phyloP scores from a whole-genome alignment of 2,888 invertebrate genomes.

The Rhopalosiphum nymphaeae region DNA sequence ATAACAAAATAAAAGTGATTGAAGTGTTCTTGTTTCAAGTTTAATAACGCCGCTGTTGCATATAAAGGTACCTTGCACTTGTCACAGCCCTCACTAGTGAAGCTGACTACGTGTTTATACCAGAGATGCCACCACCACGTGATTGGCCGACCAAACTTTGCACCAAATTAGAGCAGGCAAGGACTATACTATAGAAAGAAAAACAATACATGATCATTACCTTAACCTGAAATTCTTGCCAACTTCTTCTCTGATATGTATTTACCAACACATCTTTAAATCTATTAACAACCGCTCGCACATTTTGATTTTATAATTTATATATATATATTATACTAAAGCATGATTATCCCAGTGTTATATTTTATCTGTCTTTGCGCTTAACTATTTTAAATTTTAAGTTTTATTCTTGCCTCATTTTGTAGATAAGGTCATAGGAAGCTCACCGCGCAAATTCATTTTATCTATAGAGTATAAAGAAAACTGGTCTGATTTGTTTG shows the following conservation, averaged over 20 bases:
- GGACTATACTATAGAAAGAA: slow-evolving; percentile 66
- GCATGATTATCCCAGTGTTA: slow-evolving; percentile 49
- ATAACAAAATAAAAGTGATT: slow-evolving; percentile 63
- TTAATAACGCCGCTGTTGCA: slow-evolving; percentile 64
- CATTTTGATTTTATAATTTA: slow-evolving; percentile 24
- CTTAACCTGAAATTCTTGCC: slow-evolving; percentile 4
- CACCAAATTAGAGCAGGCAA: slow-evolving; percentile 93
- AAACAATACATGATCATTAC: slow-evolving; percentile 5
- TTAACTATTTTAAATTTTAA: slow-evolving; percentile 32
- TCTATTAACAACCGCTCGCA: slow-evolving; percentile 58
- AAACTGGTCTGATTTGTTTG: background rate
- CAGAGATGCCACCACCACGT: slow-evolving; percentile 94
- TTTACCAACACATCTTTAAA: slow-evolving; percentile 33
- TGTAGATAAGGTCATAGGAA: slow-evolving; percentile 61
- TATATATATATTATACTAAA: slow-evolving; percentile 33
- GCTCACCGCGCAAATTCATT: slow-evolving; percentile 5
- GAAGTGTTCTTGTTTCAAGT: slow-evolving; percentile 64
- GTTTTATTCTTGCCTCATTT: slow-evolving; percentile 17
- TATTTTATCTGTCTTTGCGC: slow-evolving; percentile 24
- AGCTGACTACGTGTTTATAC: slow-evolving; percentile 99
- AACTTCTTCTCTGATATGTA: slow-evolving; percentile 27
- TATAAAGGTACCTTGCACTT: slow-evolving; percentile 92
- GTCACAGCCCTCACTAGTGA: slow-evolving; percentile 96
- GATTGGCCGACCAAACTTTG: slow-evolving; percentile 96
- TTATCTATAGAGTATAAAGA: background rate